A percentile compares a stretch with the other conserved stretches of the same genome.
Evolutionary conservation across 2,797 vertebrate genomes (phyloP).

Genomic region (Gymnopithys bicolor): DNA sequence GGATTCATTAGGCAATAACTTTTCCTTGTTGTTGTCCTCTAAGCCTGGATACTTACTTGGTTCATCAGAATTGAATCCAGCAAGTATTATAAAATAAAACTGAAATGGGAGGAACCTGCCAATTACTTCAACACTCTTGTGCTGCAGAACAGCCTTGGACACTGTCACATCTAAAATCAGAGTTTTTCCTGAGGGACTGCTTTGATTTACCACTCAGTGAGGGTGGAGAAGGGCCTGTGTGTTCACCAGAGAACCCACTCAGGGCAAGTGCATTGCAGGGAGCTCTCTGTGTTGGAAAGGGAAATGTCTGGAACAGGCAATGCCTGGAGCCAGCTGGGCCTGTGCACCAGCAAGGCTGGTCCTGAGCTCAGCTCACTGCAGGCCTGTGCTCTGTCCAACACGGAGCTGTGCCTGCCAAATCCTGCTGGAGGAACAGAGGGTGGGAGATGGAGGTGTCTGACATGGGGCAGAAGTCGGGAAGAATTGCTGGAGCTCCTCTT

Average conservation of each 20-base stretch:
- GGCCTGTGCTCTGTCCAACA: background rate
- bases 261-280: background rate
- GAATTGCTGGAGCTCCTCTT: background rate
- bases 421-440: background rate
- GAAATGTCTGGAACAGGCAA: background rate
- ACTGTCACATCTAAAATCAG: background rate
- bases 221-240: background rate
- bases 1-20: background rate
- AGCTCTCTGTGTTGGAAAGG: background rate
- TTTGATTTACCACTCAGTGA: background rate
- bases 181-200: background rate
- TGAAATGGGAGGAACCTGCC: background rate
- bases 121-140: background rate
- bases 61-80: background rate
- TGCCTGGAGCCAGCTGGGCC: slow-evolving; percentile 13
- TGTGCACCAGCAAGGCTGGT: background rate
- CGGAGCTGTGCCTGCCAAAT: background rate
- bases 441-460: background rate
- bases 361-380: background rate
- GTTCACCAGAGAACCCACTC: background rate
- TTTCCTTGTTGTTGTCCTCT: background rate
- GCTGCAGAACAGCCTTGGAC: background rate
- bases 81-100: background rate
- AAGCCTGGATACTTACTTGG: background rate
- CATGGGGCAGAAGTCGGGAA: rapidly evolving